Conservation (phyloP, 2,888 invertebrate genomes). For the Macrosoma leucophasiata region DNA sequence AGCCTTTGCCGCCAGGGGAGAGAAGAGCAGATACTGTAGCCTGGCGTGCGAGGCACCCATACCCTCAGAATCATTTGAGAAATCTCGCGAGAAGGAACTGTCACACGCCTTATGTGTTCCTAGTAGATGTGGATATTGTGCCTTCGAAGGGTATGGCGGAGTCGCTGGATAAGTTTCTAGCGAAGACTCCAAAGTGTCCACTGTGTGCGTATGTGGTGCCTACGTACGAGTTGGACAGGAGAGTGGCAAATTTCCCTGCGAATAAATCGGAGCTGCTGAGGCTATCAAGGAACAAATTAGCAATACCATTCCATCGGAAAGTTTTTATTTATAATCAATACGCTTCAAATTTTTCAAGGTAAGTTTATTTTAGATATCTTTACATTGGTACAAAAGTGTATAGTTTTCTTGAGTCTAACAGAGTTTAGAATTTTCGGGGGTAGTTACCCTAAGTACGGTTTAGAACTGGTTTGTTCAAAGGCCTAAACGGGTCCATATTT, state of each 20-base stretch:
- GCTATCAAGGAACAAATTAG: slow-evolving; percentile 85
- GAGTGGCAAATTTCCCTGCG: slow-evolving; percentile 83
- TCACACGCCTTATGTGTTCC: slow-evolving; percentile 85
- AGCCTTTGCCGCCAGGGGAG: slow-evolving; percentile 78
- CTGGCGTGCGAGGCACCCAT: slow-evolving; percentile 85
- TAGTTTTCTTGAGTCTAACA: too few species aligned
- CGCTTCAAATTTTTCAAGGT: slow-evolving; percentile 93
- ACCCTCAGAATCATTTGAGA: slow-evolving; percentile 92
- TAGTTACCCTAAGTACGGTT: too few species aligned
- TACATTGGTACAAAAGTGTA: too few species aligned
- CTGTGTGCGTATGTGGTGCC: slow-evolving; percentile 92
- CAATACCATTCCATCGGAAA: slow-evolving; percentile 92
- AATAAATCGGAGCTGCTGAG: slow-evolving; percentile 87
- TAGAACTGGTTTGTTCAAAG: too few species aligned
- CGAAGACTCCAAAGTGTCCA: slow-evolving; percentile 72
- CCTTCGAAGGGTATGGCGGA: slow-evolving; percentile 85
- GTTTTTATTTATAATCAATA: slow-evolving; percentile 95
- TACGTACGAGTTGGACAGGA: slow-evolving; percentile 89
- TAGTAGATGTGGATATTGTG: slow-evolving; percentile 92
- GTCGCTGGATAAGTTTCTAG: slow-evolving; percentile 81
- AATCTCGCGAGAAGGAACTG: slow-evolving; percentile 92
- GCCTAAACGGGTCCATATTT: too few species aligned
- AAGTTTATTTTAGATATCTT: too few species aligned
- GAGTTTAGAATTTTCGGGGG: too few species aligned
- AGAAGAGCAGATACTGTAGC: slow-evolving; percentile 78